These are phyloP conservation scores for Antitype chi DNA, from an alignment of 2,888 invertebrate species.

Conservation along the genomic window DNA sequence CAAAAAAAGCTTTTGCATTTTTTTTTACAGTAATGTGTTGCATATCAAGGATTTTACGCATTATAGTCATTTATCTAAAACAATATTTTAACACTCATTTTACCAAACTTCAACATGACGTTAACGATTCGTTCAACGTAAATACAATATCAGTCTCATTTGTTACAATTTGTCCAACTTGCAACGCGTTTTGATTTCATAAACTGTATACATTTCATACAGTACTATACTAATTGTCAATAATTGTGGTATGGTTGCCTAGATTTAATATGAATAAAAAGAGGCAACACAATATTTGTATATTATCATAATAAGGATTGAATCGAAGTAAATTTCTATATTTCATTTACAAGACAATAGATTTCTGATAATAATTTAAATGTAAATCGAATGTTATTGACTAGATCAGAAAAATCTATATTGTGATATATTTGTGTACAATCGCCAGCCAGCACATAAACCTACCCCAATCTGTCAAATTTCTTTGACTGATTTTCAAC, in stretches of 20 bases:
- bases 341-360: slow-evolving; percentile 53
- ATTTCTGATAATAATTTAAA: slow-evolving; percentile 56
- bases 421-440: slow-evolving; percentile 66
- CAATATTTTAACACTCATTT: slow-evolving; percentile 62
- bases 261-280: slow-evolving; percentile 71
- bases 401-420: slow-evolving; percentile 76
- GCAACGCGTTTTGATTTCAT: slow-evolving; percentile 65
- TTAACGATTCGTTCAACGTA: slow-evolving; percentile 74
- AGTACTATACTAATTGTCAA: slow-evolving; percentile 38
- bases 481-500: too few species aligned
- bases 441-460: too few species aligned
- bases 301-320: slow-evolving; percentile 47
- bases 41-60: slow-evolving; percentile 49
- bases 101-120: slow-evolving; percentile 70
- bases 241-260: slow-evolving; percentile 65
- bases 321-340: slow-evolving; percentile 58
- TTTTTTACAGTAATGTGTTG: slow-evolving; percentile 37
- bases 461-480: too few species aligned
- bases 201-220: slow-evolving; percentile 44
- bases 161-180: slow-evolving; percentile 74
- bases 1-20: slow-evolving; percentile 53
- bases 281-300: slow-evolving; percentile 66
- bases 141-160: slow-evolving; percentile 87
- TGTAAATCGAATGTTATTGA: slow-evolving; percentile 73
- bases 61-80: slow-evolving; percentile 54